phyloP scores from a whole-genome alignment of 2,113 vertebrate genomes.

The Neopipo cinnamomea region DNA sequence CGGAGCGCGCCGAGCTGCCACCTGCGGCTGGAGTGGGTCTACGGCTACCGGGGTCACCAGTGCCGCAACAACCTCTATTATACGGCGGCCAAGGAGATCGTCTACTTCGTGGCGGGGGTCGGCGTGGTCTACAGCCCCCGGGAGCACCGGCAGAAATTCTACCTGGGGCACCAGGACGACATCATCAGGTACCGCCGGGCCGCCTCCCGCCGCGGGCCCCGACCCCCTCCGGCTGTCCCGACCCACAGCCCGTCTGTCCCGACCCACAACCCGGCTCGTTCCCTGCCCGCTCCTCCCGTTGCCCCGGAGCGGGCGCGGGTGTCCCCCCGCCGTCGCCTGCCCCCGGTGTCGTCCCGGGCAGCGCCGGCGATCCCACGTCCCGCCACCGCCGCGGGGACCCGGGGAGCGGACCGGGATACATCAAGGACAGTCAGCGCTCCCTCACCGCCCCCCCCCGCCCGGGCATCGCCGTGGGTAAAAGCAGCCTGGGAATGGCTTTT shows the following conservation, averaged over 20 bases:
- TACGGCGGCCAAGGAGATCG: conserved; percentile 95
- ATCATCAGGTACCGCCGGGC: conserved; percentile 90
- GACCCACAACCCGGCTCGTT: not conserved
- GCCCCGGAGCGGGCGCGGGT: not conserved
- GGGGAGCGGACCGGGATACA: not conserved
- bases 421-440: not conserved
- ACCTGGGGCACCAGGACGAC: conserved; percentile 97
- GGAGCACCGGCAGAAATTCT: conserved; percentile 99
- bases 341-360: not conserved
- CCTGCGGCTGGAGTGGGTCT: conserved; percentile 97
- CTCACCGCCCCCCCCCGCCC: not conserved
- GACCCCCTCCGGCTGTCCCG: not conserved
- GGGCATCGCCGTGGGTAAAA: not conserved
- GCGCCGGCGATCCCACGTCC: not conserved
- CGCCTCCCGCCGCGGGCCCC: not conserved
- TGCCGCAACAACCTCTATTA: conserved; percentile 99
- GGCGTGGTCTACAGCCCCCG: conserved; percentile 97
- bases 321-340: not conserved
- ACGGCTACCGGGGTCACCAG: conserved; percentile 97
- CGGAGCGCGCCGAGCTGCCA: conserved; percentile 95
- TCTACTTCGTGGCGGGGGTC: conserved; percentile 96
- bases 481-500: not conserved
- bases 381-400: not conserved
- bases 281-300: not conserved
- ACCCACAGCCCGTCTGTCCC: not conserved